A percentile compares a stretch with the other conserved stretches of the same genome.
Evolutionary conservation across 2,113 vertebrate species (phyloP).

Genomic region (Electrona antarctica): DNA sequence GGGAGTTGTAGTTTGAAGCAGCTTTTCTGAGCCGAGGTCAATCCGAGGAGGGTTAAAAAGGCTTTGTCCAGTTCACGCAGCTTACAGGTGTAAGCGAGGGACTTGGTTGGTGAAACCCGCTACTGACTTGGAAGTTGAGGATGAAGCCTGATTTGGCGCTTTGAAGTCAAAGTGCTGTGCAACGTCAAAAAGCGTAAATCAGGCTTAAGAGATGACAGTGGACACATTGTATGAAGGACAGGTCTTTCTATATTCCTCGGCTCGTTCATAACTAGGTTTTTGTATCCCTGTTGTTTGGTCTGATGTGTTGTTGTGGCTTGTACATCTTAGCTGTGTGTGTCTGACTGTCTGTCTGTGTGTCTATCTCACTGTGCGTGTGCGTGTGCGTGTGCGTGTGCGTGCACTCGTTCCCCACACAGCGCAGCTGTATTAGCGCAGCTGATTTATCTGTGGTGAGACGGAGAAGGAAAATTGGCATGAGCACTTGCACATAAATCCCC

Average conservation of each 20-base stretch:
- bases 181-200: too few species aligned
- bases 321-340: slow-evolving; percentile 33
- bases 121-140: too few species aligned
- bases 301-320: slow-evolving; percentile 46
- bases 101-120: neutral
- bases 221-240: too few species aligned
- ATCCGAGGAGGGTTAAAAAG: neutral
- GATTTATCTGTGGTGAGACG: slow-evolving; percentile 72
- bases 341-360: slow-evolving; percentile 12
- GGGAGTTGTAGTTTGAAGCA: slow-evolving; percentile 45
- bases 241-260: neutral
- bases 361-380: neutral
- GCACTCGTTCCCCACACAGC: slow-evolving; percentile 38
- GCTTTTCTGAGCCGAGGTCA: slow-evolving; percentile 2
- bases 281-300: slow-evolving; percentile 13
- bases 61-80: neutral
- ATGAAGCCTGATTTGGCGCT: too few species aligned
- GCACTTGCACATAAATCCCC: slow-evolving; percentile 72
- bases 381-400: slow-evolving; percentile 11
- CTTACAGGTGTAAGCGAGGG: neutral
- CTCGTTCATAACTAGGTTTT: neutral
- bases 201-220: neutral
- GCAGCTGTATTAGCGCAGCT: slow-evolving; percentile 69
- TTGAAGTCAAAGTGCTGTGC: too few species aligned
- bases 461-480: slow-evolving; percentile 75